phyloP scores from a whole-genome alignment of 2,113 vertebrate genomes.

The Malurus elegans region DNA sequence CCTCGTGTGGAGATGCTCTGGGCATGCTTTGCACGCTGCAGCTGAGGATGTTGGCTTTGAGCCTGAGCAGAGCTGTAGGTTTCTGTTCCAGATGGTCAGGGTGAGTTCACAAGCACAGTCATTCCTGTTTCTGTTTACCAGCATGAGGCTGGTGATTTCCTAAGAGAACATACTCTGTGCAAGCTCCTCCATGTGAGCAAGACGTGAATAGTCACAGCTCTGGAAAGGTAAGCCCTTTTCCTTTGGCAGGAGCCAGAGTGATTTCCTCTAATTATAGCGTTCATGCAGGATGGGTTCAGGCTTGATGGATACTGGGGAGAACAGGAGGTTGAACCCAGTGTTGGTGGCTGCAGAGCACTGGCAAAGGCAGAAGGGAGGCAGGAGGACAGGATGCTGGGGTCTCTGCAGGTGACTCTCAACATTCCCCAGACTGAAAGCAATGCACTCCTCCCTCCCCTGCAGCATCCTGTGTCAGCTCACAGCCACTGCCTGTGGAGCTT shows the following conservation, averaged over 20 bases:
- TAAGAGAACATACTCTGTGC: background rate
- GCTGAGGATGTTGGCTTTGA: background rate
- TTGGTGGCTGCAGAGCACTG: background rate
- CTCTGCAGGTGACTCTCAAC: background rate
- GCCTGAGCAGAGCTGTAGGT: slow-evolving; percentile 1
- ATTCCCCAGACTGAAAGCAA: background rate
- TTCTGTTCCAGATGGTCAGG: slow-evolving; percentile 54
- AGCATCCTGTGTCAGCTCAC: background rate
- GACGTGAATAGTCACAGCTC: background rate
- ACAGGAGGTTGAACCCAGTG: background rate
- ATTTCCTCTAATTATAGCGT: background rate
- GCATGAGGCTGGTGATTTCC: slow-evolving; percentile 47
- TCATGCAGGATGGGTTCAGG: background rate
- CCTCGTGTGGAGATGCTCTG: background rate
- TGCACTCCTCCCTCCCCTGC: background rate
- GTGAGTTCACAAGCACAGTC: slow-evolving; percentile 17
- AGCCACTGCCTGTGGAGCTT: background rate
- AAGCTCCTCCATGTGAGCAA: background rate
- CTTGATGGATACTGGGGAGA: background rate
- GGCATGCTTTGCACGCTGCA: background rate
- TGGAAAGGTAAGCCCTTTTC: slow-evolving; percentile 35
- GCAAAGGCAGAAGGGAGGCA: background rate
- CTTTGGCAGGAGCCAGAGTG: background rate
- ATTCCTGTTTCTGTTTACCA: slow-evolving; percentile 60
- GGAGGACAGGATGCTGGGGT: background rate